Evolutionary conservation across 2,797 vertebrate genomes (phyloP).

Genomic region (Ctenopoma multispine): DNA sequence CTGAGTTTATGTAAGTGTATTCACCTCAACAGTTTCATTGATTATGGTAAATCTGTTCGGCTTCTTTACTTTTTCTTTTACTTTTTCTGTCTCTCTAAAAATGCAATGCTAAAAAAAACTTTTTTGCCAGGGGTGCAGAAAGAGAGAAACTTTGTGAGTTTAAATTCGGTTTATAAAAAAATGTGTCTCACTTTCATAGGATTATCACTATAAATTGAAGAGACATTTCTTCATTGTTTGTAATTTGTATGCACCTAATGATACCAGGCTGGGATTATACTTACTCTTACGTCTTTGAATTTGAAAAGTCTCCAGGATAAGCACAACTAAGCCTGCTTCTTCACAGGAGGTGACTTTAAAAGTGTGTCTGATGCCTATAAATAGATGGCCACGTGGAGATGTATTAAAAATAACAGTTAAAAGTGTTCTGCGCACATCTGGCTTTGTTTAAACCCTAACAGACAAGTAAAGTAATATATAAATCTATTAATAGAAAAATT

Average conservation of each 20-base stretch:
- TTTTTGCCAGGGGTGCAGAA: background rate
- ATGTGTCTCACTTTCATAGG: slow-evolving; percentile 1
- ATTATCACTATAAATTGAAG: background rate
- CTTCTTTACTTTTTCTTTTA: slow-evolving; percentile 14
- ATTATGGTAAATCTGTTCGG: slow-evolving; percentile 17
- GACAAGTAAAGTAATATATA: background rate
- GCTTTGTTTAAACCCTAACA: background rate
- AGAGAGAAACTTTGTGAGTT: background rate
- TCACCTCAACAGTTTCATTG: slow-evolving; percentile 1
- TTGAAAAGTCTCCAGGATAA: slow-evolving; percentile 27
- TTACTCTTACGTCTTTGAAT: slow-evolving; percentile 32
- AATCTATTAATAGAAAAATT: background rate
- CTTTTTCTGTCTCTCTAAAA: background rate
- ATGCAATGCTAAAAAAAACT: background rate
- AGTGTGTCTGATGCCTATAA: slow-evolving; percentile 18
- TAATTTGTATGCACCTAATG: slow-evolving; percentile 37
- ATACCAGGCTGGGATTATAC: background rate
- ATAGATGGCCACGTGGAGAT: background rate
- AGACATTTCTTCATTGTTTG: slow-evolving; percentile 19
- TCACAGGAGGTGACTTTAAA: slow-evolving; percentile 26
- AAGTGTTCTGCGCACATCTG: background rate
- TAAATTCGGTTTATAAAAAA: background rate
- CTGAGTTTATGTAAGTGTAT: background rate
- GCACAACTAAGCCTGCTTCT: slow-evolving; percentile 16
- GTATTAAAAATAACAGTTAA: background rate